Conservation (phyloP, 2,888 invertebrate genomes). For the Brenthis hecate region DNA sequence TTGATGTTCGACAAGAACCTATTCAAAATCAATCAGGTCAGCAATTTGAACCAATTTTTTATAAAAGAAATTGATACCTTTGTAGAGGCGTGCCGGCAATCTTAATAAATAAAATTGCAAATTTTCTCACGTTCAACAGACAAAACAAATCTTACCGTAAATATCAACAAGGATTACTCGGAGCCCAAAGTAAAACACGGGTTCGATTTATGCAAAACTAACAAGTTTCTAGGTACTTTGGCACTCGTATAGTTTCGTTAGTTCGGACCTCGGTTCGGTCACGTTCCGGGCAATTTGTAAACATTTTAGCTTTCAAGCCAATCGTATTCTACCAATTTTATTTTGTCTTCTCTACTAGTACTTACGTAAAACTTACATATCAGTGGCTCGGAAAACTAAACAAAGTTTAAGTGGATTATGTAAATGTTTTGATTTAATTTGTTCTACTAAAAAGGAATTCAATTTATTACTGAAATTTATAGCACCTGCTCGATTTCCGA, state of each 20-base stretch:
- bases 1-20: no score
- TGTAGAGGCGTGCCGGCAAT: background rate
- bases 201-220: conserved; percentile 52
- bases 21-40: no score
- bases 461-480: conserved; percentile 23
- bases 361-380: conserved; percentile 7
- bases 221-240: conserved; percentile 52
- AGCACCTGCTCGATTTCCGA: conserved; percentile 93
- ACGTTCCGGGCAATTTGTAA: conserved; percentile 60
- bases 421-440: background rate
- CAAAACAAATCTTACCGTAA: conserved; percentile 33
- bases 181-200: conserved; percentile 40
- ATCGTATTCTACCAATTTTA: conserved; percentile 35
- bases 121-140: conserved; percentile 27
- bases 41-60: background rate
- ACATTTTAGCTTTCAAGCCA: conserved; percentile 58
- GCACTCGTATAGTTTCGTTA: conserved; percentile 52
- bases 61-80: background rate
- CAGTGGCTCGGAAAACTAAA: background rate
- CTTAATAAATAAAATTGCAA: conserved; percentile 16
- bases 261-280: conserved; percentile 47
- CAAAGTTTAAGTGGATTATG: background rate
- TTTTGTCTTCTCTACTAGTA: conserved; percentile 19
- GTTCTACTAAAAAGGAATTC: background rate
- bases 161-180: conserved; percentile 37